Base-by-base conservation (phyloP, 2,888 invertebrate species). In the Thelaira solivaga region DNA sequence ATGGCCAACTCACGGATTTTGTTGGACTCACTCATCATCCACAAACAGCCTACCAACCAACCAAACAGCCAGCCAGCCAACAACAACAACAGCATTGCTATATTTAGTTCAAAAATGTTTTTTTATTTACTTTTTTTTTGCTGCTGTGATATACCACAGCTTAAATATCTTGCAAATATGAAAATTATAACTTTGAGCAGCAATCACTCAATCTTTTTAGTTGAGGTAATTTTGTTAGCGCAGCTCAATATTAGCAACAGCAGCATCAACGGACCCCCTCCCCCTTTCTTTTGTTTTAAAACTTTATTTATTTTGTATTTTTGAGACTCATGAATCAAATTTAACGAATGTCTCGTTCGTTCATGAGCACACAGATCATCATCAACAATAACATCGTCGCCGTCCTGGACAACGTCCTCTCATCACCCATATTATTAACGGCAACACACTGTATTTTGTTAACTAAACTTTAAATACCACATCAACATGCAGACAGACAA, bases 161-260 rank as follows among this genome's bases (percentile, higher is more conserved):
- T 36, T 64, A 69, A 76, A 69, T 80, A 81, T 75, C 81, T 84
- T 65, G 83, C 86, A 87, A 88, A 88, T 88, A 86, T 88, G 87
- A 88, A 88, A 88, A 88, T 88, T 88, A 88, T 88, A 88, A 87
- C 86, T 88, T 87, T 85, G 83, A 86, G 86, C 88, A 87, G 87
- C 88, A 88, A 88, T 88, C 88, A 88, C 88, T 88, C 88, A 88
- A 88, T 88, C 88, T 87, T 85, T 76, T 81, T 85, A 57, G 73
- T 49, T 34, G 43, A 55, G 68, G 57, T 73, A 62, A 72, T 34
- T 62, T 64, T 16, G 65, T 74, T 69, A 73, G 55, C 69, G 59
- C 49, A 72, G 51, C 72, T 67, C 47, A 76, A 69, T 71, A 57
- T 62, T 51, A 39, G 55, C 67, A 24, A 10, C 34, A 39, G n/a